phyloP scores from a whole-genome alignment of 2,888 invertebrate genomes.

The Aphidoletes aphidimyza region DNA sequence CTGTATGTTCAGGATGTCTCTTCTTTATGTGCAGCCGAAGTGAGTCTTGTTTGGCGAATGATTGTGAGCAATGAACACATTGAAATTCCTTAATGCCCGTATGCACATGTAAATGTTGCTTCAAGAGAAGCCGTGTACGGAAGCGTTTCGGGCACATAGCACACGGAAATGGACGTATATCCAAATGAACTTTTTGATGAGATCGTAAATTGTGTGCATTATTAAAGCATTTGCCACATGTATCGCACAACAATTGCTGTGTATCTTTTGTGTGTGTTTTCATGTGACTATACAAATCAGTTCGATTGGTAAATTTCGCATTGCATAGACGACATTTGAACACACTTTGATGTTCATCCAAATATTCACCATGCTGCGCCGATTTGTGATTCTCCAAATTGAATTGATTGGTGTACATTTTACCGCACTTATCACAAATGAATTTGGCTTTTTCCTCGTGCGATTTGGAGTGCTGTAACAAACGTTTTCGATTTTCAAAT shows the following conservation, averaged over 20 bases:
- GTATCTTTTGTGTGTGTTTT: not conserved
- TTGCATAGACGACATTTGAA: conserved; percentile 56
- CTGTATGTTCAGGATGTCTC: not conserved
- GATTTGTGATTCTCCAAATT: conserved; percentile 56
- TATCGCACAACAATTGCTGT: conserved; percentile 53
- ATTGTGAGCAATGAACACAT: conserved; percentile 52
- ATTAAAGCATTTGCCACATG: conserved; percentile 56
- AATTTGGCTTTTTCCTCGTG: conserved; percentile 54
- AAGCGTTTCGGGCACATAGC: conserved; percentile 53
- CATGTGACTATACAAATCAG: conserved; percentile 55
- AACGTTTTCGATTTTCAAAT: conserved; percentile 55
- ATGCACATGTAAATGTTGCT: conserved; percentile 56
- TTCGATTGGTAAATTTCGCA: conserved; percentile 55
- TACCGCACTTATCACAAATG: conserved; percentile 56
- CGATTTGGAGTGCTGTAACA: conserved; percentile 55
- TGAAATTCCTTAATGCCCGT: conserved; percentile 56
- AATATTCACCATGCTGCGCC: conserved; percentile 55
- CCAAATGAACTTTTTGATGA: conserved; percentile 54
- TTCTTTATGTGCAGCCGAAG: conserved; percentile 53
- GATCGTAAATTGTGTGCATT: conserved; percentile 54
- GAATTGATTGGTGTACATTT: conserved; percentile 55
- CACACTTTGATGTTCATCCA: conserved; percentile 55
- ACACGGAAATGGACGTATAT: conserved; percentile 56
- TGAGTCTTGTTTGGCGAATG: conserved; percentile 56
- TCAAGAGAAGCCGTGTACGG: conserved; percentile 54